Conservation (phyloP, 1,140 invertebrate species). For the Bombus huntii region DNA sequence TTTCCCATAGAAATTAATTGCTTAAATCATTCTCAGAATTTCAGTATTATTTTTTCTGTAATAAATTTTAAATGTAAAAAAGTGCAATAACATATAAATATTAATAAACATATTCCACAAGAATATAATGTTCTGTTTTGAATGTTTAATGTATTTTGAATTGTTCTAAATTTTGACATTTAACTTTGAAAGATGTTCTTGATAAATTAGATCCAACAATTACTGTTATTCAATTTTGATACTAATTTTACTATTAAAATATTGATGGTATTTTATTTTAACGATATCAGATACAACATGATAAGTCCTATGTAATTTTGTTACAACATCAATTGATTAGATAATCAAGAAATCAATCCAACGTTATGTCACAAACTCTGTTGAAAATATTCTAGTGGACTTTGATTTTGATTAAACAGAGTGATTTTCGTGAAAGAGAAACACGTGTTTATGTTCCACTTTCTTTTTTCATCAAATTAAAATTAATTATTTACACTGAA, state of each 20-base stretch:
- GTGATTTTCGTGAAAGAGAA: neutral
- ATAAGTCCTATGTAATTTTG: neutral
- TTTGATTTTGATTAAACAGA: neutral
- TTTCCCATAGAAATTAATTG: too few relatives aligned
- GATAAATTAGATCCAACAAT: too few relatives aligned
- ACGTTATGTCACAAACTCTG: conserved; percentile 59
- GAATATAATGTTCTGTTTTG: too few relatives aligned
- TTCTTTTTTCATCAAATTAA: neutral
- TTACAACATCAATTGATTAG: conserved; percentile 54
- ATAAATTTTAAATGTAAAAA: too few relatives aligned
- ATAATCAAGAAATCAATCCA: conserved; percentile 65
- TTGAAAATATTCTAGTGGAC: neutral
- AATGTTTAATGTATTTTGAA: neutral
- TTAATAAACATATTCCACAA: too few relatives aligned
- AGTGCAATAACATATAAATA: too few relatives aligned
- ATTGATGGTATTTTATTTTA: neutral
- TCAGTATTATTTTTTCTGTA: neutral
- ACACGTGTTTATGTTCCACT: neutral
- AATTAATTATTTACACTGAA: neutral
- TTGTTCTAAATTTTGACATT: neutral
- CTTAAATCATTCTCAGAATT: neutral
- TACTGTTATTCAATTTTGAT: too few relatives aligned
- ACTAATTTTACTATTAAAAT: neutral
- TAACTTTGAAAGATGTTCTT: neutral
- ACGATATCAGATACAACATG: neutral